Evolutionary conservation across 1,140 invertebrate genomes (phyloP).

Genomic region (Papilio aristodemus): DNA sequence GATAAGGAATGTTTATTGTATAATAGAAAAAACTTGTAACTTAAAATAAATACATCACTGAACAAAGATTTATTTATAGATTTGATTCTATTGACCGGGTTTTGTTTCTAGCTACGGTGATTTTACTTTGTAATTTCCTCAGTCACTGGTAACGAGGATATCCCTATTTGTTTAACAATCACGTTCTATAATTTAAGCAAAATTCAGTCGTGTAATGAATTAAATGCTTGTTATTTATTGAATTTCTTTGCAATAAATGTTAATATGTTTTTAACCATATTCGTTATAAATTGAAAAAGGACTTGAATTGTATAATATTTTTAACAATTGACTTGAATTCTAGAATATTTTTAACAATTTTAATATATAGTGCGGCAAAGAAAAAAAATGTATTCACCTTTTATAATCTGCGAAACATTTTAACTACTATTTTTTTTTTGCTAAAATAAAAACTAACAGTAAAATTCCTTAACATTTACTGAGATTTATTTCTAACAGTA

Average conservation of each 20-base stretch:
- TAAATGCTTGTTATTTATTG: background rate
- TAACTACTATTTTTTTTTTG: too few species aligned
- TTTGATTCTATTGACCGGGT: background rate
- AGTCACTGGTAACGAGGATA: slow-evolving; percentile 10
- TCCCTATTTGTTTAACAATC: slow-evolving; percentile 17
- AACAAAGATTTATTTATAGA: background rate
- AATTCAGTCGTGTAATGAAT: background rate
- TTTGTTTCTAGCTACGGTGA: background rate
- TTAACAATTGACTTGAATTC: too few species aligned
- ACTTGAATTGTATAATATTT: too few species aligned
- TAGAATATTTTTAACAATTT: too few species aligned
- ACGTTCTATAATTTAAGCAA: background rate
- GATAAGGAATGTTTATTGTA: background rate
- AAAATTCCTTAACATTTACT: too few species aligned
- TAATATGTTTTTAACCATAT: background rate
- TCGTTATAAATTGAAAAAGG: too few species aligned
- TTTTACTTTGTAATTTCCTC: slow-evolving; percentile 16
- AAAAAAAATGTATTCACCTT: too few species aligned
- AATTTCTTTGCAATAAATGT: background rate
- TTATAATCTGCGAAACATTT: too few species aligned
- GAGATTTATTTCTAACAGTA: background rate
- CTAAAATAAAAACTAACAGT: too few species aligned
- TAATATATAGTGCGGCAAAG: too few species aligned
- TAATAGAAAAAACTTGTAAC: background rate
- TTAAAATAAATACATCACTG: background rate